Evolutionary conservation across 2,113 vertebrate genomes (phyloP).

Genomic region (Eurystomus gularis): DNA sequence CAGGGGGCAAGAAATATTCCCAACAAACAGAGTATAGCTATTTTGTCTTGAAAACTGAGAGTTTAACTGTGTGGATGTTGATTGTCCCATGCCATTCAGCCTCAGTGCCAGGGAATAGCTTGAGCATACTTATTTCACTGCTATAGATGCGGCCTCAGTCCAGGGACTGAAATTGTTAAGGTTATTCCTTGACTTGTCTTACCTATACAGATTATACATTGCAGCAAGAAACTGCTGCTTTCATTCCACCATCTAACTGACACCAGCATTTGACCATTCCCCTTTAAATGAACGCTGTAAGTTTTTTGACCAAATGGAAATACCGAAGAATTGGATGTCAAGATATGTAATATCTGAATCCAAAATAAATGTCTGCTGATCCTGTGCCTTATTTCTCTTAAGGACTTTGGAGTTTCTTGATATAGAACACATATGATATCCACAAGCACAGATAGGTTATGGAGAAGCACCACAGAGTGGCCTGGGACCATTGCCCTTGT

Average conservation of each 20-base stretch:
- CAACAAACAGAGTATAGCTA: not conserved
- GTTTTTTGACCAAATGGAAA: not conserved
- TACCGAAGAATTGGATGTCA: not conserved
- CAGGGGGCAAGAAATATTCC: not conserved
- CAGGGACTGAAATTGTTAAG: not conserved
- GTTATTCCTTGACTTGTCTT: not conserved
- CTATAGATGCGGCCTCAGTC: not conserved
- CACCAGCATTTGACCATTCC: not conserved
- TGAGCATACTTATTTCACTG: not conserved
- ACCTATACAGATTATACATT: not conserved
- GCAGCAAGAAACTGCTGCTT: not conserved
- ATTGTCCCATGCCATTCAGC: not conserved
- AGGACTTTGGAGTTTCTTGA: not conserved
- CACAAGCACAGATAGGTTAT: not conserved
- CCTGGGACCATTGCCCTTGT: not conserved
- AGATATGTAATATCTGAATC: not conserved
- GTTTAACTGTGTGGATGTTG: not conserved
- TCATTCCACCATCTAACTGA: not conserved
- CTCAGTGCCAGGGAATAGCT: not conserved
- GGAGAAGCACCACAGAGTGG: not conserved
- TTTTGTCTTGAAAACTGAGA: not conserved
- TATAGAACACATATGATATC: not conserved
- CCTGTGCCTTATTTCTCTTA: not conserved
- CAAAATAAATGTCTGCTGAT: not conserved
- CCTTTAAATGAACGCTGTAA: not conserved